Conservation (phyloP, 2,113 vertebrate species). For the Psephotus haematonotus region DNA sequence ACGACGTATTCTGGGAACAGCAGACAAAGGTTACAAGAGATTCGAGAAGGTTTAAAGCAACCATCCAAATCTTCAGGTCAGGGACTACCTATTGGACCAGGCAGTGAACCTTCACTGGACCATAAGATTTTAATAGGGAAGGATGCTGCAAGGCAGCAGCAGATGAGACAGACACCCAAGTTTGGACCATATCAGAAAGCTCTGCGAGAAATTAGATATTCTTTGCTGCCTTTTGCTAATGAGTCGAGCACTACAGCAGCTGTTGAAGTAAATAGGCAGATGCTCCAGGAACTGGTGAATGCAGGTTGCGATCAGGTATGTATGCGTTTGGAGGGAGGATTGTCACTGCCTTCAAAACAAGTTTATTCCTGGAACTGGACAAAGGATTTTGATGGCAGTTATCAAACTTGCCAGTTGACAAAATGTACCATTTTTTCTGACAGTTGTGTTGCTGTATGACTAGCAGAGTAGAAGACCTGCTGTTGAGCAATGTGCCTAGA, state of each 20-base stretch:
- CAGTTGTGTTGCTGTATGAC: background rate
- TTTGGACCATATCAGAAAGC: slow-evolving; percentile 98
- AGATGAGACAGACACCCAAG: slow-evolving; percentile 88
- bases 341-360: background rate
- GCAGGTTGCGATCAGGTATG: slow-evolving; percentile 95
- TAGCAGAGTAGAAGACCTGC: background rate
- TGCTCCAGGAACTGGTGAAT: slow-evolving; percentile 96
- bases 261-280: slow-evolving; percentile 93
- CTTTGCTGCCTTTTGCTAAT: slow-evolving; percentile 95
- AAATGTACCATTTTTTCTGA: background rate
- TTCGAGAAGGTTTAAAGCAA: slow-evolving; percentile 96
- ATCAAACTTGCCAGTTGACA: background rate
- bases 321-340: background rate
- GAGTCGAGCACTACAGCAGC: slow-evolving; percentile 81
- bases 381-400: background rate
- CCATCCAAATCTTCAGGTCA: slow-evolving; percentile 89
- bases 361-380: background rate
- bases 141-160: slow-evolving; percentile 88
- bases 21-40: slow-evolving; percentile 94
- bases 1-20: slow-evolving; percentile 96
- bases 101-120: slow-evolving; percentile 79
- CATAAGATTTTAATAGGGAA: slow-evolving; percentile 84
- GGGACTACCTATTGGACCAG: slow-evolving; percentile 79
- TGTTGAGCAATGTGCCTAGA: background rate
- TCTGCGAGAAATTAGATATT: slow-evolving; percentile 93